phyloP scores from a whole-genome alignment of 1,140 invertebrate genomes.

The Neodiprion lecontei region DNA sequence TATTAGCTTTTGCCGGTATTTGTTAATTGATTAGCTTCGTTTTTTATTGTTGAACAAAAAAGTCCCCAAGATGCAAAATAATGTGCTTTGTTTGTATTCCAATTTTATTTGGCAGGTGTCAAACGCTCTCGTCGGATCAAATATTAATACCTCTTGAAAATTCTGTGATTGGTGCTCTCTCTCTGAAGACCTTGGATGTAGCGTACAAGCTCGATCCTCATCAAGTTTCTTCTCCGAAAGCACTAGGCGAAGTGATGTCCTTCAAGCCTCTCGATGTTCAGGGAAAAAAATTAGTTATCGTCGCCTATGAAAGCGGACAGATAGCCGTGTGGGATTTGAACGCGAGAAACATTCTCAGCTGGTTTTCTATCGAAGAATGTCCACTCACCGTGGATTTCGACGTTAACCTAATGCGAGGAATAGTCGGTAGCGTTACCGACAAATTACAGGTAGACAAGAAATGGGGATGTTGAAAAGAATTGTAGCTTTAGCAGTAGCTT shows the following conservation, averaged over 20 bases:
- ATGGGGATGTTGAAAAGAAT: no score
- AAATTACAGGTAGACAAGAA: slow-evolving; percentile 61
- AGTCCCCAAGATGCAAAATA: no score
- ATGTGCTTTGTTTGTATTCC: no score
- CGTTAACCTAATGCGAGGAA: slow-evolving; percentile 66
- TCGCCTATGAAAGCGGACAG: slow-evolving; percentile 72
- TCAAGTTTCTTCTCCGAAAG: slow-evolving; percentile 49
- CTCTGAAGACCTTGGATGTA: slow-evolving; percentile 63
- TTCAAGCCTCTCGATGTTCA: slow-evolving; percentile 66
- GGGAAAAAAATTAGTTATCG: slow-evolving; percentile 63
- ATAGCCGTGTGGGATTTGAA: slow-evolving; percentile 72
- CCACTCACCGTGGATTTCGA: slow-evolving; percentile 76
- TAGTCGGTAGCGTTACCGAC: slow-evolving; percentile 69
- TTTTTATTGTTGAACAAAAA: slow-evolving; percentile 8
- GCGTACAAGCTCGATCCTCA: slow-evolving; percentile 56
- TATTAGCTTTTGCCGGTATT: slow-evolving; percentile 68
- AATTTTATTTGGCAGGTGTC: slow-evolving; percentile 48
- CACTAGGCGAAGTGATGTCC: slow-evolving; percentile 69
- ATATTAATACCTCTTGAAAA: slow-evolving; percentile 71
- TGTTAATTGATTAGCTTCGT: neutral
- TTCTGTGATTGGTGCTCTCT: slow-evolving; percentile 68
- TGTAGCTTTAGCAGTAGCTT: no score
- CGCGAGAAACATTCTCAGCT: slow-evolving; percentile 63
- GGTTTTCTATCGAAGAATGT: slow-evolving; percentile 68
- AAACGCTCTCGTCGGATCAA: slow-evolving; percentile 66